phyloP scores from a whole-genome alignment of 1,140 invertebrate species.

The Drosophila ercepeae region DNA sequence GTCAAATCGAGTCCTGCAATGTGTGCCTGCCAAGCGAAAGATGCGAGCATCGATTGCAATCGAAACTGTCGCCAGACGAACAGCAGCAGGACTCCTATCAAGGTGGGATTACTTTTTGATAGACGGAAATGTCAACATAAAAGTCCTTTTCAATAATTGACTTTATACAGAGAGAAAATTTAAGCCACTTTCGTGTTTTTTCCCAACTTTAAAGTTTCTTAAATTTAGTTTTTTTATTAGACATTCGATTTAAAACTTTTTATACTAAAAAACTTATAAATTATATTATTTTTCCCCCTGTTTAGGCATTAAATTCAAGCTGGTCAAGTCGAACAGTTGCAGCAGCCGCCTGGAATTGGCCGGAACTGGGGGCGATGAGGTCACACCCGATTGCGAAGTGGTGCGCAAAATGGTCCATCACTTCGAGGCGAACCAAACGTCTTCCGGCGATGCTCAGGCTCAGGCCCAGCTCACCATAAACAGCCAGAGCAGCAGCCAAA shows the following conservation, averaged over 20 bases:
- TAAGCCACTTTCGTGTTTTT: not conserved
- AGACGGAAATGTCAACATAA: not conserved
- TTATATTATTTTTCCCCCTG: not conserved
- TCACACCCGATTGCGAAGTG: slow-evolving; percentile 56
- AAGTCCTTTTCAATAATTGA: not conserved
- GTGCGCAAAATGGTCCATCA: slow-evolving; percentile 79
- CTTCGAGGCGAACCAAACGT: slow-evolving; percentile 61
- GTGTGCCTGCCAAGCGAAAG: slow-evolving; percentile 50
- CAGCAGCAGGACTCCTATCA: slow-evolving; percentile 67
- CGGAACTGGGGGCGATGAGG: slow-evolving; percentile 84
- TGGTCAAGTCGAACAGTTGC: slow-evolving; percentile 93
- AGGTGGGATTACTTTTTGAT: slow-evolving; percentile 30
- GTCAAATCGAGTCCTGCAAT: slow-evolving; percentile 72
- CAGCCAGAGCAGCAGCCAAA: slow-evolving; percentile 59
- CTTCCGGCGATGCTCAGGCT: slow-evolving; percentile 9
- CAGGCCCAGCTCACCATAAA: slow-evolving; percentile 70
- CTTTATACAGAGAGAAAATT: not conserved
- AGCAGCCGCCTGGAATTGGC: slow-evolving; percentile 91
- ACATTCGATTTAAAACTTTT: not conserved
- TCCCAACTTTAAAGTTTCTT: not conserved
- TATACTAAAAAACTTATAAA: not conserved
- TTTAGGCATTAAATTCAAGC: slow-evolving; percentile 88
- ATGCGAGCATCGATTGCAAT: slow-evolving; percentile 52
- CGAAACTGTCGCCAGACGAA: slow-evolving; percentile 18
- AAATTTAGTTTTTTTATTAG: not conserved